A percentile compares a stretch with the other conserved stretches of the same genome.
These are phyloP conservation scores for Gymnothorax javanicus DNA, from an alignment of 2,797 vertebrate genomes.

Conservation along the genomic window DNA sequence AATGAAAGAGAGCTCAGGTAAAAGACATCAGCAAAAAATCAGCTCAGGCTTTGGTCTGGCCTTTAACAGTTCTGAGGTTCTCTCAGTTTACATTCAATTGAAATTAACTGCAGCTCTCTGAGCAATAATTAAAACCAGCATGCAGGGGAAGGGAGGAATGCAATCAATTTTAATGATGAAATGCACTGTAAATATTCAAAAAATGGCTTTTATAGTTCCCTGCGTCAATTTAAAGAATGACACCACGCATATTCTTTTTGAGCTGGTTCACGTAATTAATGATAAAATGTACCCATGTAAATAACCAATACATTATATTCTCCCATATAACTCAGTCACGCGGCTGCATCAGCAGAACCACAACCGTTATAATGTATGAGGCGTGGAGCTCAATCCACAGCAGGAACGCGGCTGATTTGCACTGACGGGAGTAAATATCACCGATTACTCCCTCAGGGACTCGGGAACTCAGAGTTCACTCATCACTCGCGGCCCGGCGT, in stretches of 20 bases:
- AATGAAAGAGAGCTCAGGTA: not conserved
- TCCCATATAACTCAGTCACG: not conserved
- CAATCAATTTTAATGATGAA: not conserved
- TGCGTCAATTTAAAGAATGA: not conserved
- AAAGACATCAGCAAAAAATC: not conserved
- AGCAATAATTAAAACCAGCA: not conserved
- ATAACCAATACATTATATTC: not conserved
- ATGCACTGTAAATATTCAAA: not conserved
- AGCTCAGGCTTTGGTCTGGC: not conserved
- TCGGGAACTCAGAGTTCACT: not conserved
- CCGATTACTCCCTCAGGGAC: not conserved
- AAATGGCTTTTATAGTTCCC: no score
- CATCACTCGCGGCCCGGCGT: not conserved
- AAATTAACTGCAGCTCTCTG: not conserved
- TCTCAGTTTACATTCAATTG: not conserved
- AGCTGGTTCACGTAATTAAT: not conserved
- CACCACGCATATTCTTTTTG: not conserved
- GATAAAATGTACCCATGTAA: not conserved
- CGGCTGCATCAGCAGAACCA: not conserved
- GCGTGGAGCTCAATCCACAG: not conserved
- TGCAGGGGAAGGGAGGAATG: not conserved
- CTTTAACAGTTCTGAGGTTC: not conserved
- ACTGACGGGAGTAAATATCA: not conserved
- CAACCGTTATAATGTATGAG: not conserved
- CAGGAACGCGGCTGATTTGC: not conserved